phyloP scores from a whole-genome alignment of 2,888 invertebrate genomes.

The Keiferia lycopersicella region DNA sequence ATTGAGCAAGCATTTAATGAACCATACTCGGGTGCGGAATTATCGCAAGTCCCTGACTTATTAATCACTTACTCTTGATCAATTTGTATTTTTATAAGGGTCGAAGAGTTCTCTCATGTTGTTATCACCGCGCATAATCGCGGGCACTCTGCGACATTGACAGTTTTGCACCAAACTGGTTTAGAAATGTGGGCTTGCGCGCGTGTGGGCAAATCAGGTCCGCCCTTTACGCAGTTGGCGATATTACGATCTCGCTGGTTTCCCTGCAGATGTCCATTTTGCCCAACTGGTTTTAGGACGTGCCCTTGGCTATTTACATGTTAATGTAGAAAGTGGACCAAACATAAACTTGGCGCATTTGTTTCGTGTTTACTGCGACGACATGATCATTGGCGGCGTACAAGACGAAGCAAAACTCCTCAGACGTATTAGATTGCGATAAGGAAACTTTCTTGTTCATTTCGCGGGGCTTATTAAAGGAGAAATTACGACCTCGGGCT shows the following conservation, averaged over 20 bases:
- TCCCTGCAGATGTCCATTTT: slow-evolving; percentile 25
- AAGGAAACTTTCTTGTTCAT: slow-evolving; percentile 11
- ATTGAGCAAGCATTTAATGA: slow-evolving; percentile 19
- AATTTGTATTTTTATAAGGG: slow-evolving; percentile 21
- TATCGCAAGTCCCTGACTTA: slow-evolving; percentile 13
- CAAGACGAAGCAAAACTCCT: not conserved
- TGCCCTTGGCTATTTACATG: slow-evolving; percentile 26
- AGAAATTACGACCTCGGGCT: slow-evolving; percentile 13
- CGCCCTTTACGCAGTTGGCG: slow-evolving; percentile 23
- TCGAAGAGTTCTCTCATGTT: slow-evolving; percentile 1
- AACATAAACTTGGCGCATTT: slow-evolving; percentile 13
- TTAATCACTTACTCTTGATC: slow-evolving; percentile 18
- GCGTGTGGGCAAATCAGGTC: slow-evolving; percentile 27
- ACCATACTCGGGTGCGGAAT: slow-evolving; percentile 14
- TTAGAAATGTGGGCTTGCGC: slow-evolving; percentile 27
- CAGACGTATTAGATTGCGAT: slow-evolving; percentile 21
- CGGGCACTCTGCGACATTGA: slow-evolving; percentile 28
- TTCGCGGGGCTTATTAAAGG: slow-evolving; percentile 15
- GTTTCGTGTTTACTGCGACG: slow-evolving; percentile 22
- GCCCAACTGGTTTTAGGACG: slow-evolving; percentile 23
- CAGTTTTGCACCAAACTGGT: slow-evolving; percentile 32
- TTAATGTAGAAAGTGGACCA: slow-evolving; percentile 24
- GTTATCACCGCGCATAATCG: slow-evolving; percentile 20
- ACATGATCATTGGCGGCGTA: not conserved
- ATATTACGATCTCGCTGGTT: slow-evolving; percentile 21